Evolutionary conservation across 2,113 vertebrate species (phyloP).

Genomic region (Pachypanchax playfairii): DNA sequence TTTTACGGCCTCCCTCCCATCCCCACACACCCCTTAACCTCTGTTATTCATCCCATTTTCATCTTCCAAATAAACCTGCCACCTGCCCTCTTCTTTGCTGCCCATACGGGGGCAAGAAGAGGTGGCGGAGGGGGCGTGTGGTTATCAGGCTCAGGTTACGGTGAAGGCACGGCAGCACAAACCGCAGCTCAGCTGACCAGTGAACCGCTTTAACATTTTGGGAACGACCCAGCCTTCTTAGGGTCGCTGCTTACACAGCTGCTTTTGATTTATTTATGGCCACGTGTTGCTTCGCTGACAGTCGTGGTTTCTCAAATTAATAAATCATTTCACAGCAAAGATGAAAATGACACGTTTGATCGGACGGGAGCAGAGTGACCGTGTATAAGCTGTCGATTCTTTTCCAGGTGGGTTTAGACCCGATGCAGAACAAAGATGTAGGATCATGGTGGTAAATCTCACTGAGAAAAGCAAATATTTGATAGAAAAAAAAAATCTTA

Average conservation of each 20-base stretch:
- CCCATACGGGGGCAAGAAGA: slow-evolving; percentile 2
- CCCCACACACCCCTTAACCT: slow-evolving; percentile 77
- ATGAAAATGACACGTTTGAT: background rate
- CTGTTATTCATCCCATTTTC: slow-evolving; percentile 79
- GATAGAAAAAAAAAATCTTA: too few relatives aligned
- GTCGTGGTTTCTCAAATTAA: slow-evolving; percentile 17
- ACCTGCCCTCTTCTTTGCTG: slow-evolving; percentile 63
- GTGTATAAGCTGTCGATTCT: too few relatives aligned
- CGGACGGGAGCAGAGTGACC: too few relatives aligned
- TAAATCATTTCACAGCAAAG: slow-evolving; percentile 12
- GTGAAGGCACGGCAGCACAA: slow-evolving; percentile 17
- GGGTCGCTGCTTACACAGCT: slow-evolving; percentile 16
- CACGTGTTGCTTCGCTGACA: slow-evolving; percentile 18
- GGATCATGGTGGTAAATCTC: too few relatives aligned
- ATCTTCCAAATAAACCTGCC: slow-evolving; percentile 76
- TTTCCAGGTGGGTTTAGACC: too few relatives aligned
- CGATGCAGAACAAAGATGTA: too few relatives aligned
- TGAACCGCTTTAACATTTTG: slow-evolving; percentile 22
- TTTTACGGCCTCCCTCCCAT: slow-evolving; percentile 69
- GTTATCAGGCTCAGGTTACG: slow-evolving; percentile 55
- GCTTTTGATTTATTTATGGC: slow-evolving; percentile 20
- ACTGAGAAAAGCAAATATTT: too few relatives aligned
- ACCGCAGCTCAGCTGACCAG: slow-evolving; percentile 43
- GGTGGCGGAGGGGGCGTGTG: slow-evolving; percentile 20
- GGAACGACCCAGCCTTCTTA: background rate